Base-by-base conservation (phyloP, 2,888 invertebrate species). In the Melitaea athalia region DNA sequence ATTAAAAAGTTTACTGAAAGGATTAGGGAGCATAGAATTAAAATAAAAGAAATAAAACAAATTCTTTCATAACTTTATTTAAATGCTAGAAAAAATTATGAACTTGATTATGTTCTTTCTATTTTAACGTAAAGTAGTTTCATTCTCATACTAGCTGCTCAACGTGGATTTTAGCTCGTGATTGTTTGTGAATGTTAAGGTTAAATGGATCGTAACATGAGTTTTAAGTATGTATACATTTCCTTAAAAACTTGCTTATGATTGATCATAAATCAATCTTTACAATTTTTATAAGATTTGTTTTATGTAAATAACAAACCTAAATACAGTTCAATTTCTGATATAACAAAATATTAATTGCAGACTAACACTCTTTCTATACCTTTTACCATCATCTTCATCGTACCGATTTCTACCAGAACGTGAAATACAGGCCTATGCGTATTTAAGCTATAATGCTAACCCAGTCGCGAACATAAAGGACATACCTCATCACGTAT, bases 401-500 rank as follows among this genome's bases (percentile, higher is more conserved):
- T 42, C 70, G 3, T 75, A 75, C 63, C 70, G 70, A 4, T 74
- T 68, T 64, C 62, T 77, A 57, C 72, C 76, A 12, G 68, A 72
- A 50, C 24, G 63, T 8, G 67, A 65, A 62, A 47, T 52, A n/a
- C 42, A 42, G 33, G 6, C 63, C 3, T 63, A 67, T 45, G 50
- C 43, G 17, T 59, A 68, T 31, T 31, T 59, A 14, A 69, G 47
- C 49, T 68, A 12, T 14, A 67, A 65, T 42, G 69, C 55, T 17
- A 64, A 69, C 11, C 60, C 67, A 12, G 59, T 73, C 10, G 60
- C 70, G 74, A 0, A 68, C 0, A 73, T 81, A 8, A 52, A 38
- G n/a, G 77, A 81, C 0, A 61, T 82, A 0, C 90, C 89, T 0
- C 80, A 84, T 68, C 89, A 90, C 60, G 84, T 82, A 5, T 76